Evolutionary conservation across 37 sponge, comb jelly and placozoan genomes (phyloP).

Genomic region (Axinella damicornis): DNA sequence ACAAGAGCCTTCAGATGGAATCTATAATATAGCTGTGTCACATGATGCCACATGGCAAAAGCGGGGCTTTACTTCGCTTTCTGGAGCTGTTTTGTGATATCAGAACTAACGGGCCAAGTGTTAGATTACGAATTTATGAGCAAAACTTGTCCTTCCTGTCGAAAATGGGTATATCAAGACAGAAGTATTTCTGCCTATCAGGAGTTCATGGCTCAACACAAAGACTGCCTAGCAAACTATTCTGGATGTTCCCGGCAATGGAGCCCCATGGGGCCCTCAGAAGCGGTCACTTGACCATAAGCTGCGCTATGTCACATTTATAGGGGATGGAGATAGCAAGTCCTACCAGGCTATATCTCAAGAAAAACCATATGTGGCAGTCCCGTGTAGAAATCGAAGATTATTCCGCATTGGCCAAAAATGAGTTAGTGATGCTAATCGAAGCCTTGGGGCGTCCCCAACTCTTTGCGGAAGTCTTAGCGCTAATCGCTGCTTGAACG

Average conservation of each 20-base stretch:
- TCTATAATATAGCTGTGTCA: too few species aligned
- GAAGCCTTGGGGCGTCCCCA: too few species aligned
- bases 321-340: slow-evolving; percentile 29
- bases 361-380: slow-evolving; percentile 35
- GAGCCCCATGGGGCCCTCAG: slow-evolving; percentile 4
- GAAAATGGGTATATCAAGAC: too few species aligned
- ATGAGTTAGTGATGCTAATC: too few species aligned
- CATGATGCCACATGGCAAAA: slow-evolving; percentile 5
- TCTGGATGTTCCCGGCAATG: slow-evolving; percentile 2
- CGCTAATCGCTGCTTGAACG: too few species aligned
- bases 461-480: too few species aligned
- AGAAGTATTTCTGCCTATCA: too few species aligned
- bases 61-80: background rate
- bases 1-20: too few species aligned
- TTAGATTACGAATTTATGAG: slow-evolving; percentile 3
- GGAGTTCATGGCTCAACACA: too few species aligned
- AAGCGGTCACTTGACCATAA: background rate
- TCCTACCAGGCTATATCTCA: background rate
- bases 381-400: too few species aligned
- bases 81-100: background rate
- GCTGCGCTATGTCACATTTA: slow-evolving; percentile 7
- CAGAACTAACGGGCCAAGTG: background rate
- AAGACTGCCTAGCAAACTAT: background rate
- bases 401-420: too few species aligned
- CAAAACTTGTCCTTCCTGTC: background rate